Evolutionary conservation across 1,140 invertebrate species (phyloP), one percentile per base, ranked within the genome.

Genomic region (Leptinotarsa texana): DNA sequence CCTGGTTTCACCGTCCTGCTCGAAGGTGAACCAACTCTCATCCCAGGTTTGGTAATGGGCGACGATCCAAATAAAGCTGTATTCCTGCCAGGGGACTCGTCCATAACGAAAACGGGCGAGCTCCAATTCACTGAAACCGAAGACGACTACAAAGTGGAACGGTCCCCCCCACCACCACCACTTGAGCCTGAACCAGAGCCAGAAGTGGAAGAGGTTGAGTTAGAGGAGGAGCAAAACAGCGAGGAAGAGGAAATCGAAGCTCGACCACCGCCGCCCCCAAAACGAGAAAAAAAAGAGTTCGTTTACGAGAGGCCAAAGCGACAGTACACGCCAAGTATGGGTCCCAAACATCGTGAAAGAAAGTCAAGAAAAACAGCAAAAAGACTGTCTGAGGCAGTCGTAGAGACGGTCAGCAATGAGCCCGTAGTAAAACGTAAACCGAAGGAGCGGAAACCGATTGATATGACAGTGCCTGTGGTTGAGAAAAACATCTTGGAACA

Each of bases 1-100:
- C 92, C 93, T 22, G 93, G 93, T 2, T 88, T 93, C 73, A 93
- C 90, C 68, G 88, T 94, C 27, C 87, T 91, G 77, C 90, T 91
- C 11, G 90, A 91, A 17, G 85, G 89, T 62, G 91, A 92, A 17
- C 89, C 91, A 3, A 85, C 89, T 65, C 86, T 94, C 47, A 87
- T 94, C 74, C 91, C 93, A 17, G 83, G 83, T 70, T 75, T 84
- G 75, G 80, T 84, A 49, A 84, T 85, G 83, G 83, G 83, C 75
- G 81, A 85, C 71, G 82, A 84, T 78, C 83, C 82, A 76, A 80
- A 82, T 67, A 84, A 85, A 75, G 75, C 82, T 1, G 85, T 86
- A 77, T 91, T 91, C 79, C 85, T 91, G 82, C 89, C 90, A 13
- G 90, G 90, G 13, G 88, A 90, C 76, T 88, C 87, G 0, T 83